Percentiles rank a stretch among this genome's conserved stretches.
phyloP scores from a whole-genome alignment of 1,140 invertebrate genomes.

The Drosophila arizonae region DNA sequence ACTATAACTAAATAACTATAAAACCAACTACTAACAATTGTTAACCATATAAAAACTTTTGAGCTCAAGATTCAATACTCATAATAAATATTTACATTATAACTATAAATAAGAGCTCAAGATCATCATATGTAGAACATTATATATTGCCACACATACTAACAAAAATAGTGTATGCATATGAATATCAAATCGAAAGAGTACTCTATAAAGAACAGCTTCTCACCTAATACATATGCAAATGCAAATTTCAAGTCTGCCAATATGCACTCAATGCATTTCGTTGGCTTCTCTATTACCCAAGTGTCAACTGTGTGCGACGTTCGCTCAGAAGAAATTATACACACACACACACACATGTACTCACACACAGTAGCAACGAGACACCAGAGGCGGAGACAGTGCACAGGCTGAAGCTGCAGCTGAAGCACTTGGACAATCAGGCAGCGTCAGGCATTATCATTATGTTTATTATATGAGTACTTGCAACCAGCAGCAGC shows the following conservation, averaged over 20 bases:
- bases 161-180: too few relatives aligned
- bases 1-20: too few relatives aligned
- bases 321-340: slow-evolving; percentile 15
- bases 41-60: too few relatives aligned
- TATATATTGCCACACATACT: too few relatives aligned
- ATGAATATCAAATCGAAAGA: too few relatives aligned
- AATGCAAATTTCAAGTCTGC: not conserved
- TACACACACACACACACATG: not conserved
- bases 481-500: slow-evolving; percentile 37
- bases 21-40: too few relatives aligned
- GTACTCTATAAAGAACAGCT: too few relatives aligned
- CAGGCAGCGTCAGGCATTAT: slow-evolving; percentile 70
- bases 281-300: slow-evolving; percentile 65
- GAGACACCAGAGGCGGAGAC: slow-evolving; percentile 42
- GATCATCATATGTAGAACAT: too few relatives aligned
- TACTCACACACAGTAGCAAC: slow-evolving; percentile 63
- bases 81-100: too few relatives aligned
- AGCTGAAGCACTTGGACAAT: slow-evolving; percentile 62
- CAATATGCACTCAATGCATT: slow-evolving; percentile 37
- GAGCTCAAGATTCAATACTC: too few relatives aligned
- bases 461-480: slow-evolving; percentile 78
- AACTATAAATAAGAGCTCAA: too few relatives aligned
- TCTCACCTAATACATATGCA: not conserved
- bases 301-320: slow-evolving; percentile 43
- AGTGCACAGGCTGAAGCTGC: slow-evolving; percentile 17